These are phyloP conservation scores for Rhinoraja longicauda DNA, from an alignment of 2,797 vertebrate genomes.

Conservation along the genomic window DNA sequence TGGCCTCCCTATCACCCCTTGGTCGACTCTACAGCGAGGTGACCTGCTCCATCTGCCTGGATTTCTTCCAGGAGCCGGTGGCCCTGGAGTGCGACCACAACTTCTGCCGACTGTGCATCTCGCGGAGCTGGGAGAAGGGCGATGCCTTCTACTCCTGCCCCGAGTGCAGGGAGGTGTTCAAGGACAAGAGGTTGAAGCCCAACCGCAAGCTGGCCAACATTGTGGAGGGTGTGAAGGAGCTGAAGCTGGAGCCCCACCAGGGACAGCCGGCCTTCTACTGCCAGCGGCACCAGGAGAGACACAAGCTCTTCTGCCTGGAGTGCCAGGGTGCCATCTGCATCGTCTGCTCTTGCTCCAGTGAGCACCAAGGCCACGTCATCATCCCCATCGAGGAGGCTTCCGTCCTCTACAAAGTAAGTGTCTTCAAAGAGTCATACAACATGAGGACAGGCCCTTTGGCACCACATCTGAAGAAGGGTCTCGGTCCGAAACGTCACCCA, in stretches of 20 bases:
- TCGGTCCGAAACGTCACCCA: too few species aligned
- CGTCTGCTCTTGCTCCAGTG: constrained; percentile 64
- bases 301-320: constrained; percentile 66
- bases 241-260: constrained; percentile 45
- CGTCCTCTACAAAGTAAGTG: neutral
- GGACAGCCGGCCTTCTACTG: constrained; percentile 66
- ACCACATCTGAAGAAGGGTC: too few species aligned
- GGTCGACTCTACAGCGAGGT: constrained; percentile 50
- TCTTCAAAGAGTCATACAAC: too few species aligned
- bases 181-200: constrained; percentile 1
- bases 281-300: constrained; percentile 60
- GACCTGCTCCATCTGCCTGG: constrained; percentile 67
- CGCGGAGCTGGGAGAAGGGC: constrained; percentile 71
- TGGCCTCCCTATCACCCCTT: neutral
- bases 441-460: too few species aligned
- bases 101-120: constrained; percentile 68
- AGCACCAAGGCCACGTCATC: constrained; percentile 49
- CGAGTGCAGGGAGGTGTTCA: constrained; percentile 47
- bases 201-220: constrained; percentile 35
- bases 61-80: constrained; percentile 65
- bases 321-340: constrained; percentile 67
- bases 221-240: constrained; percentile 29
- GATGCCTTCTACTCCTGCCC: constrained; percentile 64
- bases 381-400: constrained; percentile 26
- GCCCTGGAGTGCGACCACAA: constrained; percentile 70